Conservation (phyloP, 2,113 vertebrate genomes). For the Apodemus speciosus region DNA sequence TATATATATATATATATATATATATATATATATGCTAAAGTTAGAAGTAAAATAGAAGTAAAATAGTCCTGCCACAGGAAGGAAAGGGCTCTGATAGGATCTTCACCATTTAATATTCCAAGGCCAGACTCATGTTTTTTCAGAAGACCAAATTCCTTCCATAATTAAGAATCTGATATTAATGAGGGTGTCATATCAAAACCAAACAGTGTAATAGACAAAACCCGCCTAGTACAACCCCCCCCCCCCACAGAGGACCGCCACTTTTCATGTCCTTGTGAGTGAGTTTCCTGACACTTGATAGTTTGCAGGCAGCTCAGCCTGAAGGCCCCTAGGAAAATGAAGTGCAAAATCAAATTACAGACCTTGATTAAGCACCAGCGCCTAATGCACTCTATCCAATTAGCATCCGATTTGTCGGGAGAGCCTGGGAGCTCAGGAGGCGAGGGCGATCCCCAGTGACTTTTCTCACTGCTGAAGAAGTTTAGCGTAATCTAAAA, state of each 20-base stretch:
- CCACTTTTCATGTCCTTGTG: conserved; percentile 9
- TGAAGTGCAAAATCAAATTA: conserved; percentile 63
- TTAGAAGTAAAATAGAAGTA: too few relatives aligned
- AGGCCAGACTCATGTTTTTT: conserved; percentile 26
- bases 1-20: too few relatives aligned
- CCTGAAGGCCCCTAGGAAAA: conserved; percentile 48
- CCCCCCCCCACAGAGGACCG: conserved; percentile 1
- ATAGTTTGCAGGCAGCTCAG: conserved; percentile 31
- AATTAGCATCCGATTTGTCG: conserved; percentile 61
- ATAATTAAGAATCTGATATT: conserved; percentile 32
- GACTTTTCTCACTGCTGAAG: neutral
- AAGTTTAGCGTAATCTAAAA: conserved; percentile 40
- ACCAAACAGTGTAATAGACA: conserved; percentile 28
- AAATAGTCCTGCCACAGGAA: conserved; percentile 19
- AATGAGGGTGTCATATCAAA: conserved; percentile 45
- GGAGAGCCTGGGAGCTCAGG: conserved; percentile 28
- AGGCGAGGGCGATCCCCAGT: neutral
- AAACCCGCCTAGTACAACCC: neutral
- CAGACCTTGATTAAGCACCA: conserved; percentile 31
- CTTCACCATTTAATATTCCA: conserved; percentile 22
- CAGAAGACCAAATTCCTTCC: neutral
- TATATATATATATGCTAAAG: too few relatives aligned
- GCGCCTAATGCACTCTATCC: conserved; percentile 6
- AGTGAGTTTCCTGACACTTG: conserved; percentile 45
- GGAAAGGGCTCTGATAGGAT: neutral